A percentile compares a stretch with the other conserved stretches of the same genome.
These are phyloP conservation scores for Sebastes trivittatus DNA, from an alignment of 2,797 vertebrate species.

Conservation along the genomic window DNA sequence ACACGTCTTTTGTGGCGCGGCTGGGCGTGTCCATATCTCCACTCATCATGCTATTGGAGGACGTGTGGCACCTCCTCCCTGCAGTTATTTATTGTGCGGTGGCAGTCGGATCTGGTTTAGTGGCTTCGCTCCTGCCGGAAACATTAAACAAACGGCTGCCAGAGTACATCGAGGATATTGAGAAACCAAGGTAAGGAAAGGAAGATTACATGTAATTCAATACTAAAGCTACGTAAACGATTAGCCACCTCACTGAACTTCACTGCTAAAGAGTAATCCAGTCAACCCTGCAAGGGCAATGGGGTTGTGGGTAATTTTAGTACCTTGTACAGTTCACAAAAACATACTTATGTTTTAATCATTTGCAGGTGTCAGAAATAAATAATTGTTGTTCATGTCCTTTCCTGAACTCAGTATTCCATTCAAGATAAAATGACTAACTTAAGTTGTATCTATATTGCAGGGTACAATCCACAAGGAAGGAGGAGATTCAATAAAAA, in stretches of 20 bases:
- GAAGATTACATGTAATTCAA: not conserved
- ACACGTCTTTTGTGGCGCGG: constrained; percentile 84
- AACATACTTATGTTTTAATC: not conserved
- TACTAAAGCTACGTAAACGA: constrained; percentile 25
- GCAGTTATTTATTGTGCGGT: constrained; percentile 75
- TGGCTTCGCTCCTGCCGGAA: constrained; percentile 85
- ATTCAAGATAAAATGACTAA: not conserved
- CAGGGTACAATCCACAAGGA: constrained; percentile 25
- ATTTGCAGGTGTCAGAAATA: constrained; percentile 9
- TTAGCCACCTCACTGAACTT: not conserved
- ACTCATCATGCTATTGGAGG: constrained; percentile 85
- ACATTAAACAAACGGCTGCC: constrained; percentile 81
- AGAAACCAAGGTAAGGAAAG: constrained; percentile 69
- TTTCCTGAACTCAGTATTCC: not conserved
- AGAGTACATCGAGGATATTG: constrained; percentile 89
- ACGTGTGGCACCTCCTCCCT: constrained; percentile 85
- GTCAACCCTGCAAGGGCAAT: not conserved
- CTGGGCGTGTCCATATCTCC: constrained; percentile 89
- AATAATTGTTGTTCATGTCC: not conserved
- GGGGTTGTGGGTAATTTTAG: not conserved
- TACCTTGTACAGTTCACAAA: not conserved
- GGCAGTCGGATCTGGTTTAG: constrained; percentile 78
- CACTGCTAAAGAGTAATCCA: constrained; percentile 25
- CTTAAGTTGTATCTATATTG: constrained; percentile 17
- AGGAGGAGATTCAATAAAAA: constrained; percentile 14